Conservation (phyloP, 2,888 invertebrate genomes). For the Apoderus coryli region DNA sequence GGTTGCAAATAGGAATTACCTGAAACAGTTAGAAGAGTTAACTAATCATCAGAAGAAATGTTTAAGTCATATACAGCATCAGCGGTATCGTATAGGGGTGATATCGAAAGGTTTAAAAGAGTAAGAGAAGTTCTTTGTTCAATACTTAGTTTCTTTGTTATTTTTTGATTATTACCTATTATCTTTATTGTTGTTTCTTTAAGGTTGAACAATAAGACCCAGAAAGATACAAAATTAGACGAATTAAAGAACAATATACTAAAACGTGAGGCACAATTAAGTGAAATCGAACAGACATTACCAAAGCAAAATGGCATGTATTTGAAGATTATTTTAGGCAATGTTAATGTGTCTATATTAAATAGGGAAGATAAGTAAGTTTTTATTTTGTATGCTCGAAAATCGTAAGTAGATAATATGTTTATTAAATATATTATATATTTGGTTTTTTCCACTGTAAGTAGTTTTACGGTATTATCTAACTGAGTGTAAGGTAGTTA, state of each 20-base stretch:
- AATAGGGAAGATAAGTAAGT: constrained; percentile 92
- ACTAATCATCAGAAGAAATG: constrained; percentile 75
- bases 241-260: constrained; percentile 64
- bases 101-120: constrained; percentile 64
- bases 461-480: no score
- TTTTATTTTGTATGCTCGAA: no score
- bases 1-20: constrained; percentile 70
- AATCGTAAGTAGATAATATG: no score
- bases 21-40: constrained; percentile 72
- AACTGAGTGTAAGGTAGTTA: no score
- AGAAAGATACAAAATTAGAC: constrained; percentile 40
- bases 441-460: no score
- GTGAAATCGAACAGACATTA: constrained; percentile 84
- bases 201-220: constrained; percentile 26
- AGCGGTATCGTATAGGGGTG: constrained; percentile 76
- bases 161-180: constrained; percentile 1
- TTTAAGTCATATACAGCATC: constrained; percentile 77
- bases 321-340: constrained; percentile 87
- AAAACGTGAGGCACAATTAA: constrained; percentile 70
- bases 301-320: constrained; percentile 90
- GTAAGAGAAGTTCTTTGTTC: constrained; percentile 48
- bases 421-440: no score
- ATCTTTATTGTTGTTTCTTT: constrained; percentile 9
- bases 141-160: neutral
- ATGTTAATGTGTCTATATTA: constrained; percentile 93